Percentiles rank a stretch among this genome's conserved stretches.
Conservation (phyloP, 2,113 vertebrate species). For the Pangasianodon gigas region DNA sequence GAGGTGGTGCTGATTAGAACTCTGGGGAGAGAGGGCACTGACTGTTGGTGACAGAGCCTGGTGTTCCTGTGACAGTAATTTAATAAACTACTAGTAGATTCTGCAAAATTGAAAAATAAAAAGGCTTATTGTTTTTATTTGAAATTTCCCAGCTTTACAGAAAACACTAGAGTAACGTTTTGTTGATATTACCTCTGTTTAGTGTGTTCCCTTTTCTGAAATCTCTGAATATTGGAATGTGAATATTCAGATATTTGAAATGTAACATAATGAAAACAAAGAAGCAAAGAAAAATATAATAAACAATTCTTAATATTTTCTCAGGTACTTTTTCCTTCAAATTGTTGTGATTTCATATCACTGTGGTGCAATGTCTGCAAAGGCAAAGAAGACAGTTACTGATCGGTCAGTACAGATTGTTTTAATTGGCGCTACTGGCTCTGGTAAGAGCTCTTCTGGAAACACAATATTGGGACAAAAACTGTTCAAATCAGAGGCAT, state of each 20-base stretch:
- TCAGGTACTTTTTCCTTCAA: neutral
- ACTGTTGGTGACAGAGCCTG: too few relatives aligned
- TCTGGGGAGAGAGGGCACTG: too few relatives aligned
- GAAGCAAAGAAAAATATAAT: too few relatives aligned
- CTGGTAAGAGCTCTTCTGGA: constrained; percentile 41
- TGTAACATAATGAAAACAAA: neutral
- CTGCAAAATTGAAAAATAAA: too few relatives aligned
- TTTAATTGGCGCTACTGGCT: constrained; percentile 39
- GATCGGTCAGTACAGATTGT: constrained; percentile 25
- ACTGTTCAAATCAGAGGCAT: constrained; percentile 10
- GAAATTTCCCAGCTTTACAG: neutral
- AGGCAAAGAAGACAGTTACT: neutral
- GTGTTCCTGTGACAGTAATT: neutral
- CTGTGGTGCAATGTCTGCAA: neutral
- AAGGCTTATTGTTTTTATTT: neutral
- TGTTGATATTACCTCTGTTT: neutral
- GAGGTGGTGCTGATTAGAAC: too few relatives aligned
- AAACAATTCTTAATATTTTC: neutral
- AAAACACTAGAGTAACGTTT: neutral
- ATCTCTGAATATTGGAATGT: neutral
- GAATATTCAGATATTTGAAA: neutral
- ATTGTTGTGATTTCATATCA: neutral
- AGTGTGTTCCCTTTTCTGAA: neutral
- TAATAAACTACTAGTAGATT: too few relatives aligned
- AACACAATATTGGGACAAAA: constrained; percentile 34